These are phyloP conservation scores for Oligia fasciuncula DNA, from an alignment of 2,888 invertebrate genomes.

Conservation along the genomic window DNA sequence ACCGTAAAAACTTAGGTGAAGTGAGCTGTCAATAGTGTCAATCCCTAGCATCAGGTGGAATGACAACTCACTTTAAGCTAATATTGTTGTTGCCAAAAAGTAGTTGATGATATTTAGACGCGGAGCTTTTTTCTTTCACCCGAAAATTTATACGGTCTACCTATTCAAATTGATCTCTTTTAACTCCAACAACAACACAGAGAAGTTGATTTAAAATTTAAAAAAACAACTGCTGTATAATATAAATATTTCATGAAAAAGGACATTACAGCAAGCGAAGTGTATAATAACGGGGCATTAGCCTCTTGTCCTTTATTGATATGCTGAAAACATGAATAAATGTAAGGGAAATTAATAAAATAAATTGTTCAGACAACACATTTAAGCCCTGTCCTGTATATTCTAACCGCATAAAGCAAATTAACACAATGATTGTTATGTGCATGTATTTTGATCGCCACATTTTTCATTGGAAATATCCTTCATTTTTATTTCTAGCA, in stretches of 20 bases:
- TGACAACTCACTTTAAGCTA: too few species aligned
- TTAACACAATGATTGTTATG: not conserved
- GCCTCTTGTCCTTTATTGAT: constrained; percentile 62
- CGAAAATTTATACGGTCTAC: not conserved
- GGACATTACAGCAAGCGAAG: constrained; percentile 42
- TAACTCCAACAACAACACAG: constrained; percentile 30
- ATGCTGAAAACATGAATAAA: constrained; percentile 62
- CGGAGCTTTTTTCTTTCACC: too few species aligned
- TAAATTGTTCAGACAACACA: not conserved
- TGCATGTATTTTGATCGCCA: not conserved
- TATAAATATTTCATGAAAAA: constrained; percentile 56
- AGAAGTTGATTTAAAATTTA: constrained; percentile 33
- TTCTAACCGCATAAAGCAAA: not conserved
- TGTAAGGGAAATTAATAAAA: constrained; percentile 14
- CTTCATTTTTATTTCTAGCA: not conserved
- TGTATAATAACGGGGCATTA: constrained; percentile 60
- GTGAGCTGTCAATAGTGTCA: too few species aligned
- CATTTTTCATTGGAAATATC: not conserved
- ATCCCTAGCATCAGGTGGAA: too few species aligned
- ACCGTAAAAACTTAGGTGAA: too few species aligned
- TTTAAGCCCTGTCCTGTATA: constrained; percentile 9
- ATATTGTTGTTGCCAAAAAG: not conserved
- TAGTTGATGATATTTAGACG: not conserved
- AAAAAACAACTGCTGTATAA: constrained; percentile 52
- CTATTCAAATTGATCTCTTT: constrained; percentile 1